phyloP scores from a whole-genome alignment of 1,140 invertebrate genomes.

The Agraylea sexmaculata region DNA sequence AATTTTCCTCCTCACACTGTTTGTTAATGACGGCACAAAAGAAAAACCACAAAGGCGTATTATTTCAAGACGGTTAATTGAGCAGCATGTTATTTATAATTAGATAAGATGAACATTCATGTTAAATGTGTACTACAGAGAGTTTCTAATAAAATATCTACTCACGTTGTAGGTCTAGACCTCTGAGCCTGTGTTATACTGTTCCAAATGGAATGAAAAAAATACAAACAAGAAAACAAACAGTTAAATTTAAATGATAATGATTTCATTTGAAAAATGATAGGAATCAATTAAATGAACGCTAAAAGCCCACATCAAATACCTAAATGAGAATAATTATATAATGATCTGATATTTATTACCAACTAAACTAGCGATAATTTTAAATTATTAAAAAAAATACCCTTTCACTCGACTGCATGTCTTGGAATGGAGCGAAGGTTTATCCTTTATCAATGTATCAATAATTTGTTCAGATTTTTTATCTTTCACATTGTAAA shows the following conservation, averaged over 20 bases:
- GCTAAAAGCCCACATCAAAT: background rate
- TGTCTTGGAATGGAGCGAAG: too few species aligned
- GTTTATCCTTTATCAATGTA: too few species aligned
- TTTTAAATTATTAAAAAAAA: too few species aligned
- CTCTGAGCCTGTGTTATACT: constrained; percentile 41
- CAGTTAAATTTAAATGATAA: too few species aligned
- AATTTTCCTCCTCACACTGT: constrained; percentile 57
- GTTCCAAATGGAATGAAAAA: constrained; percentile 22
- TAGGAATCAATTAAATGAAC: constrained; percentile 9
- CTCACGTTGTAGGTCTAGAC: constrained; percentile 42
- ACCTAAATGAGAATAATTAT: background rate
- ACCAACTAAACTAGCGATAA: too few species aligned
- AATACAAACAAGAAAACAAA: too few species aligned
- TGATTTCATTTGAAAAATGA: too few species aligned
- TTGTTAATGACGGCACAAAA: constrained; percentile 19
- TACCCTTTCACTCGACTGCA: too few species aligned
- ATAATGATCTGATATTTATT: too few species aligned
- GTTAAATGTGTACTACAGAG: constrained; percentile 1
- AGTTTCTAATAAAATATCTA: constrained; percentile 20
- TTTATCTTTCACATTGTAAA: too few species aligned
- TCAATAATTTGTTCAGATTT: too few species aligned
- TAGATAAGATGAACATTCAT: background rate
- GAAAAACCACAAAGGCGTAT: background rate
- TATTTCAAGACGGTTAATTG: background rate
- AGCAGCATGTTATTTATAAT: background rate